phyloP scores from a whole-genome alignment of 2,797 vertebrate genomes.

The Protosalanx chinensis region DNA sequence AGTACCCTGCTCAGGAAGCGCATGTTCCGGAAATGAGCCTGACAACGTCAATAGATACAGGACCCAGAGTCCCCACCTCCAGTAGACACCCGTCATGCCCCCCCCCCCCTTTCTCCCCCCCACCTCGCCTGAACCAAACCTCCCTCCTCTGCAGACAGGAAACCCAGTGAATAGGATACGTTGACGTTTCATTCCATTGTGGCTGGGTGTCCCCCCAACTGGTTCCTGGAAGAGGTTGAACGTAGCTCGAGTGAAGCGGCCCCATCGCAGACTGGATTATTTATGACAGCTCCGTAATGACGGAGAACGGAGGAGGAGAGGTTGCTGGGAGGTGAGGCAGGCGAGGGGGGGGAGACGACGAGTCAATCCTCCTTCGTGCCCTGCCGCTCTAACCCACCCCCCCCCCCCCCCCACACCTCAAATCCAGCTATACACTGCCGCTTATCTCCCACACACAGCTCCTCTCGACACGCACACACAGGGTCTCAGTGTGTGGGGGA shows the following conservation, averaged over 20 bases:
- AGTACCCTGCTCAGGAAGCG: slow-evolving; percentile 18
- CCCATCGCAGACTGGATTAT: slow-evolving; percentile 54
- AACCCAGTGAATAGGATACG: slow-evolving; percentile 26
- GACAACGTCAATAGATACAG: slow-evolving; percentile 35
- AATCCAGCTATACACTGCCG: slow-evolving; percentile 29
- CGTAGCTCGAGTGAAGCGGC: slow-evolving; percentile 28
- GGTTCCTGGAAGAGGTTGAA: slow-evolving; percentile 21
- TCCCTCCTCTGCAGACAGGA: slow-evolving; percentile 25
- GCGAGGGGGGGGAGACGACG: slow-evolving; percentile 31
- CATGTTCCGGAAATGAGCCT: slow-evolving; percentile 25
- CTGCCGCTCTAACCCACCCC: not conserved
- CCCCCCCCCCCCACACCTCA: not conserved
- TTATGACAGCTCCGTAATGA: slow-evolving; percentile 54
- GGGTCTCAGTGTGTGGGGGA: slow-evolving; percentile 47
- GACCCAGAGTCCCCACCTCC: slow-evolving; percentile 34
- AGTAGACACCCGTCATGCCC: slow-evolving; percentile 11
- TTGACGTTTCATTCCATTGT: slow-evolving; percentile 9
- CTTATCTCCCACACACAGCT: slow-evolving; percentile 66
- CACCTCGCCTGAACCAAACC: not conserved
- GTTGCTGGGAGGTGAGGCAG: slow-evolving; percentile 65
- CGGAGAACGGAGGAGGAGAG: slow-evolving; percentile 52
- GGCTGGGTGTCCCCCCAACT: slow-evolving; percentile 21
- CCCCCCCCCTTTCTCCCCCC: no score
- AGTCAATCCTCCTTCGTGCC: slow-evolving; percentile 18
- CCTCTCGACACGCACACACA: slow-evolving; percentile 57